Percentiles rank a stretch among this genome's conserved stretches.
These are phyloP conservation scores for Hetaerina americana DNA, from an alignment of 1,140 invertebrate genomes.

Conservation along the genomic window DNA sequence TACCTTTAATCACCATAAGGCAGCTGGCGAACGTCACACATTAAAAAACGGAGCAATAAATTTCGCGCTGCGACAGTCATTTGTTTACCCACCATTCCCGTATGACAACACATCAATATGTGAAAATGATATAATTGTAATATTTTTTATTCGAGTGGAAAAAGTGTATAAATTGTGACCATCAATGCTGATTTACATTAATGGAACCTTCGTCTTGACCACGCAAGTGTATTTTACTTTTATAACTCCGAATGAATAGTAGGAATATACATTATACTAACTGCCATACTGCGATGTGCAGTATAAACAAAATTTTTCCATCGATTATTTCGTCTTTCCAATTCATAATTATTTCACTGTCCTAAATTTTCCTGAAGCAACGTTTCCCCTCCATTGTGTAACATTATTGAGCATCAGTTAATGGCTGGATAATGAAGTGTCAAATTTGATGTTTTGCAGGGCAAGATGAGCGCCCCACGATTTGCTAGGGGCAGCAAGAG, in stretches of 20 bases:
- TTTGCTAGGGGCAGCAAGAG: conserved; percentile 35
- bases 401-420: no score
- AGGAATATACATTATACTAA: no score
- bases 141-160: not conserved
- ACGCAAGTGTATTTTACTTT: not conserved
- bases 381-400: no score
- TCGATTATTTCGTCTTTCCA: no score
- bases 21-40: no score
- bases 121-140: not conserved
- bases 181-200: not conserved
- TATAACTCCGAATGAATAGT: no score
- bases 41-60: not conserved
- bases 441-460: not conserved
- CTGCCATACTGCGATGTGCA: no score
- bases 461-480: conserved; percentile 30
- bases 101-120: not conserved
- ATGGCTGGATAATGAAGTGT: no score
- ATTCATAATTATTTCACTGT: no score
- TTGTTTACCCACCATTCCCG: not conserved
- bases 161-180: not conserved
- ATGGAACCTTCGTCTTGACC: not conserved
- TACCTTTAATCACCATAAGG: no score
- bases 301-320: no score
- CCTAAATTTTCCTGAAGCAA: no score
- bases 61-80: not conserved